phyloP scores from a whole-genome alignment of 2,113 vertebrate species.

The Zapus hudsonius region DNA sequence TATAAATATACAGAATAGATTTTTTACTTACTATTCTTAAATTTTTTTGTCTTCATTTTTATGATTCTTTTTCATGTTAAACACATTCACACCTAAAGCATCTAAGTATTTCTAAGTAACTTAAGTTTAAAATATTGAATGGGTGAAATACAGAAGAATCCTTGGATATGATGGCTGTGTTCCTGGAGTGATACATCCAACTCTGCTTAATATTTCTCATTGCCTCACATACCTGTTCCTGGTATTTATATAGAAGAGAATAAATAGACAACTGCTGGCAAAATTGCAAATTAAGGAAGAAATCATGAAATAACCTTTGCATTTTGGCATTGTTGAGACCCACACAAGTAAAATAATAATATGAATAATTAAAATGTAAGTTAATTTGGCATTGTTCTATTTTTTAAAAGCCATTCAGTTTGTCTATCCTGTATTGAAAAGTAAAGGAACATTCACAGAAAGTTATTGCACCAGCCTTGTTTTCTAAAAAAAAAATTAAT shows the following conservation, averaged over 20 bases:
- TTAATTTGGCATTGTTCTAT: neutral
- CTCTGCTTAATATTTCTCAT: too few relatives aligned
- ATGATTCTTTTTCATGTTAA: too few relatives aligned
- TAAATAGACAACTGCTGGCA: too few relatives aligned
- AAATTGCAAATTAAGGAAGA: neutral
- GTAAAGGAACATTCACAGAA: neutral
- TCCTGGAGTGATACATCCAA: too few relatives aligned
- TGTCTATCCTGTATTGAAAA: neutral
- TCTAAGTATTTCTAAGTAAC: too few relatives aligned
- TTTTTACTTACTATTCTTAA: slow-evolving; percentile 11
- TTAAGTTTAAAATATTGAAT: too few relatives aligned
- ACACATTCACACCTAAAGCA: too few relatives aligned
- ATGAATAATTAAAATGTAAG: neutral
- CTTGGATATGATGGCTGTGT: too few relatives aligned
- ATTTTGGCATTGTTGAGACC: neutral
- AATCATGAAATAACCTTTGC: neutral
- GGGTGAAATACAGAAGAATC: too few relatives aligned
- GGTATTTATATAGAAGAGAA: too few relatives aligned
- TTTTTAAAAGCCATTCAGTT: neutral
- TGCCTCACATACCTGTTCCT: too few relatives aligned
- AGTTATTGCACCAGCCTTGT: neutral
- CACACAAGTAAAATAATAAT: neutral
- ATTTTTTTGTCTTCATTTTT: neutral
- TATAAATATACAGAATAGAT: neutral
- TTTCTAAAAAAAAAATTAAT: too few relatives aligned